Evolutionary conservation across 2,888 invertebrate genomes (phyloP).

Genomic region (Luperina nickerlii): DNA sequence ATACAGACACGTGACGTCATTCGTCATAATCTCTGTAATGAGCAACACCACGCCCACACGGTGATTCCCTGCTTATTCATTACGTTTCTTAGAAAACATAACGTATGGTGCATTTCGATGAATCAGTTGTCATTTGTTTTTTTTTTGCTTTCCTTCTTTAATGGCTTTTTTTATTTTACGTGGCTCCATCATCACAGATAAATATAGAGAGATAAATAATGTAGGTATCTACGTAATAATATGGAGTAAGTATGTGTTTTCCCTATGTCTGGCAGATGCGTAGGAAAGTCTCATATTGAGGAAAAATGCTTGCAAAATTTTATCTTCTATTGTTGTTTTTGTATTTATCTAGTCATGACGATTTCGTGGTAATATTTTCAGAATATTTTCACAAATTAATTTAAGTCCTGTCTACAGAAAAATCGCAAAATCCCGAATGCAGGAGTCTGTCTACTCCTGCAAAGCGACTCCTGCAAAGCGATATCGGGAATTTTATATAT

Average conservation of each 20-base stretch:
- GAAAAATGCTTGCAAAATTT: background rate
- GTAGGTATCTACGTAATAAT: too few species aligned
- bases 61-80: slow-evolving; percentile 44
- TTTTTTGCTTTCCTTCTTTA: background rate
- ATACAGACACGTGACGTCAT: slow-evolving; percentile 12
- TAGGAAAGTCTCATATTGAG: background rate
- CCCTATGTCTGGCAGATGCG: background rate
- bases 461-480: background rate
- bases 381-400: background rate
- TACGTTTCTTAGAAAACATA: slow-evolving; percentile 34
- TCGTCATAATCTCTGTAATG: slow-evolving; percentile 25
- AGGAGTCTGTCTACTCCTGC: too few species aligned
- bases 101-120: background rate
- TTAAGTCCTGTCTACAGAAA: too few species aligned
- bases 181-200: background rate
- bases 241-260: background rate
- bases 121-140: slow-evolving; percentile 6
- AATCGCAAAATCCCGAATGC: too few species aligned
- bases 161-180: background rate
- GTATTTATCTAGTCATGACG: background rate
- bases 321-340: background rate
- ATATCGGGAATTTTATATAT: background rate
- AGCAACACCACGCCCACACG: slow-evolving; percentile 41
- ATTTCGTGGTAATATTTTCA: background rate
- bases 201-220: background rate